Evolutionary conservation across 2,888 invertebrate species (phyloP).

Genomic region (Dryococelus australis): DNA sequence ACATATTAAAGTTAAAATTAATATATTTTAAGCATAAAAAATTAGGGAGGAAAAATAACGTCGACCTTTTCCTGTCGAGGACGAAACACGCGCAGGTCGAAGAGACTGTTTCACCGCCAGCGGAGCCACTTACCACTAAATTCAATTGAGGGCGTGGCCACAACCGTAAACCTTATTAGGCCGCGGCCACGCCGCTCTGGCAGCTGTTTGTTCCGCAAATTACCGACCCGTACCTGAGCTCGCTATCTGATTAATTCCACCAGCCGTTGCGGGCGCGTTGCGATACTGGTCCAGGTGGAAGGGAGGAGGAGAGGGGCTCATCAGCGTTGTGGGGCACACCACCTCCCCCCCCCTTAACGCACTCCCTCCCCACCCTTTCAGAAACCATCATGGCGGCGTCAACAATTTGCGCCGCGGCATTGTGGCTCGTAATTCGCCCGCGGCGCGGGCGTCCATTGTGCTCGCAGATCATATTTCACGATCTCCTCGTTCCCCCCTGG

Average conservation of each 20-base stretch:
- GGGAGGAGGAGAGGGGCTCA: neutral
- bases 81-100: too few relatives aligned
- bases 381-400: neutral
- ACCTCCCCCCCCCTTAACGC: too few relatives aligned
- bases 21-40: too few relatives aligned
- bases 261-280: too few relatives aligned
- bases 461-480: constrained; percentile 8
- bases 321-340: neutral
- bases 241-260: neutral
- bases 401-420: neutral
- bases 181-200: neutral
- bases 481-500: neutral
- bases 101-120: too few relatives aligned
- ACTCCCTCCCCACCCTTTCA: neutral
- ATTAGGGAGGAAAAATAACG: too few relatives aligned
- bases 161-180: neutral
- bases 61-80: too few relatives aligned
- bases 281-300: neutral
- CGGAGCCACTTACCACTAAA: too few relatives aligned
- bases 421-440: neutral
- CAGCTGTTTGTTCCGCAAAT: constrained; percentile 1
- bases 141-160: neutral
- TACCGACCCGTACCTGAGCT: constrained; percentile 6
- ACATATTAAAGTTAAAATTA: too few relatives aligned
- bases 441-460: neutral